phyloP scores from a whole-genome alignment of 2,113 vertebrate species.

The Oxygymnocypris stewartii region DNA sequence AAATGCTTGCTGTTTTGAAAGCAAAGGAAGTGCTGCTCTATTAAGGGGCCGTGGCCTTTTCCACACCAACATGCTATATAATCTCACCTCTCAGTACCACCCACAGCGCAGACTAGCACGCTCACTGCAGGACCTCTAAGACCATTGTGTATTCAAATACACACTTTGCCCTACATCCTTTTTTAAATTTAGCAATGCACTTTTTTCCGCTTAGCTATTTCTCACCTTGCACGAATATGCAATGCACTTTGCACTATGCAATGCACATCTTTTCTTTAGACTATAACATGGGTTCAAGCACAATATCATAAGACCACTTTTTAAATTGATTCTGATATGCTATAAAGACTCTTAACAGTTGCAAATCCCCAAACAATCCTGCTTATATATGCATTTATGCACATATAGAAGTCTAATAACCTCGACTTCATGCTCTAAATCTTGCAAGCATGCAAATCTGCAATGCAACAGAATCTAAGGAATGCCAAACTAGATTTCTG shows the following conservation, averaged over 20 bases:
- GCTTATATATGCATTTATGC: background rate
- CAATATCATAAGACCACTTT: background rate
- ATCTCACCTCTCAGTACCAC: constrained; percentile 10
- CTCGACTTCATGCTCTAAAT: background rate
- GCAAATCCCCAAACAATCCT: background rate
- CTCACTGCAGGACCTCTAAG: background rate
- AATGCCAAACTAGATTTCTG: background rate
- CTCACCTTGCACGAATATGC: background rate
- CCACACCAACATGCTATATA: constrained; percentile 1
- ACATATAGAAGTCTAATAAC: background rate
- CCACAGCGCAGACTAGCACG: background rate
- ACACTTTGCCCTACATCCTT: background rate
- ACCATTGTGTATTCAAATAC: background rate
- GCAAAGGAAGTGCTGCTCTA: background rate
- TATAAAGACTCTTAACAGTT: background rate
- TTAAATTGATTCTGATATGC: background rate
- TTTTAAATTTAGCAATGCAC: background rate
- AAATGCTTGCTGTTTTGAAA: constrained; percentile 13
- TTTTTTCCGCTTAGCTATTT: background rate
- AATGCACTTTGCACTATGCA: background rate
- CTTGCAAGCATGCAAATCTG: background rate
- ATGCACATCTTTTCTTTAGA: background rate
- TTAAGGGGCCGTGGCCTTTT: constrained; percentile 19
- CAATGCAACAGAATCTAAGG: background rate
- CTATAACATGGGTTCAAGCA: background rate